Evolutionary conservation across 2,113 vertebrate genomes (phyloP).

Genomic region (Ranitomeya imitator): DNA sequence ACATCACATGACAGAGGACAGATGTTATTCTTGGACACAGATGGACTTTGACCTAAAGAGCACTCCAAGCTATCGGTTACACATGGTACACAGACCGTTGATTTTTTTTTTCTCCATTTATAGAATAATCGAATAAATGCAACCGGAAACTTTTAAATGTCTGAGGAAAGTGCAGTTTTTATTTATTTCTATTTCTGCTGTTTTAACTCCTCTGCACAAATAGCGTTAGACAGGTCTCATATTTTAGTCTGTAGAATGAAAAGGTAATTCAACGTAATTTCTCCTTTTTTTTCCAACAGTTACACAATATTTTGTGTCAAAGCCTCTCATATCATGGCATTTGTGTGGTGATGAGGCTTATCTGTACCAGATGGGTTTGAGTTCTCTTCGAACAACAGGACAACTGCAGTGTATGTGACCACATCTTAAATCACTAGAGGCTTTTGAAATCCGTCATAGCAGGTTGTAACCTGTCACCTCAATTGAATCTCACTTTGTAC

Average conservation of each 20-base stretch:
- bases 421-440: background rate
- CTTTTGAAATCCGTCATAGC: background rate
- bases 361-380: background rate
- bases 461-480: rapidly evolving
- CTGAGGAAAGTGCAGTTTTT: background rate
- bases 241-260: background rate
- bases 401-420: background rate
- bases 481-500: rapidly evolving
- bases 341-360: slow-evolving; percentile 21
- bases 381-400: background rate
- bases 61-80: background rate
- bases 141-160: background rate
- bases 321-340: background rate
- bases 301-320: background rate
- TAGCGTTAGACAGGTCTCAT: slow-evolving; percentile 12
- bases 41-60: background rate
- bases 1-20: background rate
- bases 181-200: background rate
- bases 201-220: slow-evolving; percentile 7
- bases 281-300: background rate
- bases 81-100: slow-evolving; percentile 4
- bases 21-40: slow-evolving; percentile 54
- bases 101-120: background rate
- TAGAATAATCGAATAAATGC: background rate
- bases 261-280: background rate